Evolutionary conservation across 1,140 invertebrate genomes (phyloP), one percentile per base, ranked within the genome.

Genomic region (Orius laevigatus): DNA sequence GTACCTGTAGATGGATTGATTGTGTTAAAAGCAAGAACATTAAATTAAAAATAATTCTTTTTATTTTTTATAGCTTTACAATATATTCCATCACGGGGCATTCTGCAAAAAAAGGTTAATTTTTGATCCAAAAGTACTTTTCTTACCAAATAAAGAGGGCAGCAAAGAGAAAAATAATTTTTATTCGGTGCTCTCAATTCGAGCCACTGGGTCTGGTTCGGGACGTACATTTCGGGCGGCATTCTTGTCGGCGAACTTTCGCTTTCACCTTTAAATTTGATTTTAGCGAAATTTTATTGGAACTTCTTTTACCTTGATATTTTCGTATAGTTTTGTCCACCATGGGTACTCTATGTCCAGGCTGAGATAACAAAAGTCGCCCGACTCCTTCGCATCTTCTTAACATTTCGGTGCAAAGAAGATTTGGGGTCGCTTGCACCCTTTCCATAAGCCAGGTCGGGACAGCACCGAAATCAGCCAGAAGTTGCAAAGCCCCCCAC

Each of bases 141-240:
- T n/a, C 48, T 48, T 46, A 53, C 51, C 6, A 53, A 16, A 8
- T 49, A 20, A 11, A 20, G n/a, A 19, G 51, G 32, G 48, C 56
- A 57, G 50, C 54, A 57, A 2, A 56, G 50, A 3, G 48, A 38
- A 35, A 56, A 53, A 18, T 49, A 38, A 31, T 38, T 51, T 34
- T 46, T 41, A 40, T 53, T 45, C 8, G 63, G 63, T 5, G 78
- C 79, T 10, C 82, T 72, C 15, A 87, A 62, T 50, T 81, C 76
- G 3, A 87, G 66, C 84, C 84, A 88, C 56, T 85, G 79, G 61
- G 85, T 78, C 63, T 88, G 84, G 63, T 88, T 86, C 0, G 84
- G 82, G 1, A 88, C 83, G 57, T 86, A 88, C 84, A 88, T 88
- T 65, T 87, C 84, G 1, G 83, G 79, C 0, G 83, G 84, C 72